Evolutionary conservation across 2,797 vertebrate genomes (phyloP).

Genomic region (Dromococcyx pavoninus): DNA sequence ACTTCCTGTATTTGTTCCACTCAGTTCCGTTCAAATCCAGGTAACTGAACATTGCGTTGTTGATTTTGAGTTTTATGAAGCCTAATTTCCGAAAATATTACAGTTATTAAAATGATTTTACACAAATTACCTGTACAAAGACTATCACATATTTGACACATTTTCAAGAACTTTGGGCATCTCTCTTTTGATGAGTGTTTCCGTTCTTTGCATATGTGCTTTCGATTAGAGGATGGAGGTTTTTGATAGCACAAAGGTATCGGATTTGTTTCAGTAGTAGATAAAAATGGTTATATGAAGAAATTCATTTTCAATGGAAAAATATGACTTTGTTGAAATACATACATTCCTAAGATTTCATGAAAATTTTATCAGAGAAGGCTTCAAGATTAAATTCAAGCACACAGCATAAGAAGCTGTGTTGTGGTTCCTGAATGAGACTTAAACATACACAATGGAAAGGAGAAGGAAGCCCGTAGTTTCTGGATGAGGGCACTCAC

Average conservation of each 20-base stretch:
- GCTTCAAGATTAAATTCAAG: neutral
- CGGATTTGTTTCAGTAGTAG: neutral
- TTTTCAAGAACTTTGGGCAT: neutral
- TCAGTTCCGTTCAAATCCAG: neutral
- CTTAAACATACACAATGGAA: neutral
- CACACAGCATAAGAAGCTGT: neutral
- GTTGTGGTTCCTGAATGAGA: neutral
- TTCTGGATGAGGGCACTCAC: neutral
- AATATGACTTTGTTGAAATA: neutral
- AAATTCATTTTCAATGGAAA: neutral
- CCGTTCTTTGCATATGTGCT: neutral
- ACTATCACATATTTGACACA: neutral
- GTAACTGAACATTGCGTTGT: neutral
- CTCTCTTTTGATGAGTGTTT: neutral
- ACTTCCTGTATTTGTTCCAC: neutral
- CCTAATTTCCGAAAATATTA: neutral
- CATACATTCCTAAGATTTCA: neutral
- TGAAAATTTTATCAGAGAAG: neutral
- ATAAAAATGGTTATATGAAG: neutral
- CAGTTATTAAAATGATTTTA: neutral
- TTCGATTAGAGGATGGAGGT: neutral
- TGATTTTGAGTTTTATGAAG: neutral
- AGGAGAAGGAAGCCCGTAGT: neutral
- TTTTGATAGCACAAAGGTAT: neutral
- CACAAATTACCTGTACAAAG: neutral